phyloP scores from a whole-genome alignment of 2,888 invertebrate genomes.

The Cantharis rufa region DNA sequence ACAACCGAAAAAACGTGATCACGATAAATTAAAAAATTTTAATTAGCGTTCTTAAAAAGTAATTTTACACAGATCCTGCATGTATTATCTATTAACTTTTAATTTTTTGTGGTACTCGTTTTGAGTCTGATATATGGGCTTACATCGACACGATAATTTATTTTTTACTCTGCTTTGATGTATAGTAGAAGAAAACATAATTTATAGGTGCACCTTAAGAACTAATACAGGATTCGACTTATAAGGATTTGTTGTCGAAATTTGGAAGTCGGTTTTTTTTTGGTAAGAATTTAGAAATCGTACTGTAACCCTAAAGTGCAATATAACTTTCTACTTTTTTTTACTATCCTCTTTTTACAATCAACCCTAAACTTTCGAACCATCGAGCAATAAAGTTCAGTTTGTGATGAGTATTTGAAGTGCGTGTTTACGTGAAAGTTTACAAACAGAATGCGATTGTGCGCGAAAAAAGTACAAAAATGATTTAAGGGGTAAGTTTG shows the following conservation, averaged over 20 bases:
- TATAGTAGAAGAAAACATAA: neutral
- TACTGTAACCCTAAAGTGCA: slow-evolving; percentile 18
- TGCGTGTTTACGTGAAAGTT: slow-evolving; percentile 8
- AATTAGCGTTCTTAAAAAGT: neutral
- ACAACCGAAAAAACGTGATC: neutral
- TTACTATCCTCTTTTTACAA: slow-evolving; percentile 15
- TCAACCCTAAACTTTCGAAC: slow-evolving; percentile 31
- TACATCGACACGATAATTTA: neutral
- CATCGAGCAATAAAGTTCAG: slow-evolving; percentile 4
- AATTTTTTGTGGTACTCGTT: neutral
- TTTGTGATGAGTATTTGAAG: slow-evolving; percentile 6
- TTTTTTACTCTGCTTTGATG: neutral
- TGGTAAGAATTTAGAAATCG: slow-evolving; percentile 15
- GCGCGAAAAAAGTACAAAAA: slow-evolving; percentile 4
- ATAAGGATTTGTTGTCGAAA: neutral
- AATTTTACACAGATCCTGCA: neutral
- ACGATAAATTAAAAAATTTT: neutral
- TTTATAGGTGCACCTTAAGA: neutral
- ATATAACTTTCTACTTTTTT: slow-evolving; percentile 28
- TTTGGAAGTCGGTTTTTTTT: neutral
- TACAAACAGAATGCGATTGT: neutral
- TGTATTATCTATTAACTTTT: neutral
- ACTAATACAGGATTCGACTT: neutral
- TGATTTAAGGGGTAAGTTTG: slow-evolving; percentile 16
- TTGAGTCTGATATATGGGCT: neutral